phyloP scores from a whole-genome alignment of 2,113 vertebrate species.

The Salvator merianae region DNA sequence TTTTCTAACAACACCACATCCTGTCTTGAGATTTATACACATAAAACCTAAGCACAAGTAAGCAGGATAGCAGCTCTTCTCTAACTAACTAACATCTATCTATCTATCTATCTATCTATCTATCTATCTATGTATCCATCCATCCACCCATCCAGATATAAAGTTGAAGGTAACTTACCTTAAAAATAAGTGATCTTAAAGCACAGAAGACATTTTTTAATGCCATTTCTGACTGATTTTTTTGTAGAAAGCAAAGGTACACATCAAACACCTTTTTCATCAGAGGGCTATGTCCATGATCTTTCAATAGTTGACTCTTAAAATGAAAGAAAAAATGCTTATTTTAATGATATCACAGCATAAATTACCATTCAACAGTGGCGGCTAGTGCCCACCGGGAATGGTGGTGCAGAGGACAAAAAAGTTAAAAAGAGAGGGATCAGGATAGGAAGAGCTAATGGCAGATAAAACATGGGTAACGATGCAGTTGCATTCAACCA shows the following conservation, averaged over 20 bases:
- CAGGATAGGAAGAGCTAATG: too few relatives aligned
- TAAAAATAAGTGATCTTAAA: constrained; percentile 93
- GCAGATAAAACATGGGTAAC: too few relatives aligned
- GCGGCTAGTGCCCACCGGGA: too few relatives aligned
- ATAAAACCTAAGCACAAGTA: background rate
- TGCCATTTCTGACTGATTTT: constrained; percentile 95
- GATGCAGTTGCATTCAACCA: too few relatives aligned
- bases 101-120: too few relatives aligned
- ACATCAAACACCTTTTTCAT: constrained; percentile 99
- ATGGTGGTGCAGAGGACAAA: too few relatives aligned
- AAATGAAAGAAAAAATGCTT: constrained; percentile 30
- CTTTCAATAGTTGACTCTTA: constrained; percentile 90
- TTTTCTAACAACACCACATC: background rate
- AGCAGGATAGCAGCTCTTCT: background rate
- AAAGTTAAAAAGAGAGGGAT: too few relatives aligned
- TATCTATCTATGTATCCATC: too few relatives aligned
- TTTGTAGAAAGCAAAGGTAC: constrained; percentile 94
- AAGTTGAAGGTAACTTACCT: constrained; percentile 75
- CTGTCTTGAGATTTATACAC: background rate
- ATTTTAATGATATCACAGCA: background rate
- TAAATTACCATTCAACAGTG: background rate
- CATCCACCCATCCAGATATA: background rate
- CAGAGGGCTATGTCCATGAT: constrained; percentile 94
- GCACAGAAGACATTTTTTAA: constrained; percentile 95
- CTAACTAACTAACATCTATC: too few relatives aligned